These are phyloP conservation scores for Stichodactyla mertensii DNA, from an alignment of 64 coral and sea anemone genomes.

Conservation along the genomic window DNA sequence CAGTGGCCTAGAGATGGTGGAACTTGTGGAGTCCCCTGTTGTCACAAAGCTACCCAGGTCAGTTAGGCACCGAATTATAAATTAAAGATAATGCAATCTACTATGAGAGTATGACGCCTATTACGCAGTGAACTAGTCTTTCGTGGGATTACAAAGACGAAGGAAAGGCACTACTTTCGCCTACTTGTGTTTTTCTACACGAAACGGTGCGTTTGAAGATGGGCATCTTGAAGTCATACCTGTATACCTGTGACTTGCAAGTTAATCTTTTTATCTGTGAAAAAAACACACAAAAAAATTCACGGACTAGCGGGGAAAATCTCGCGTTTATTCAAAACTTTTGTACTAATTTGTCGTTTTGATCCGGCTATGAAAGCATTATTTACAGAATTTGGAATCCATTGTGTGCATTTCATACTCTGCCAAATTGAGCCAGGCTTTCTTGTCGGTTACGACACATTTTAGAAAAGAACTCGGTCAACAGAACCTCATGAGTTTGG, in stretches of 20 bases:
- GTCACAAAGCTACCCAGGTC: conserved; percentile 94
- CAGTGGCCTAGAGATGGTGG: conserved; percentile 94
- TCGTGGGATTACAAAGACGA: neutral
- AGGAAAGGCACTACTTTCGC: neutral
- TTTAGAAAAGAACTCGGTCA: neutral
- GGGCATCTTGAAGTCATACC: neutral
- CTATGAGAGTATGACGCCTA: neutral
- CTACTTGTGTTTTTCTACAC: neutral
- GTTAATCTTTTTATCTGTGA: neutral
- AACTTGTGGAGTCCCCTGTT: conserved; percentile 63
- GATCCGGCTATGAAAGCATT: neutral
- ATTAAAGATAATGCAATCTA: conserved; percentile 32
- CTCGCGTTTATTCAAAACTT: neutral
- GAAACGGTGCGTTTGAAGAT: neutral
- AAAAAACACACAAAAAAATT: neutral
- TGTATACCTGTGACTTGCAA: conserved; percentile 5
- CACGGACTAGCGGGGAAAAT: neutral
- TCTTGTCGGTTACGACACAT: neutral
- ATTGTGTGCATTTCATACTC: neutral
- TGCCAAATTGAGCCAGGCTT: neutral
- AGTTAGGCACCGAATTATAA: conserved; percentile 62
- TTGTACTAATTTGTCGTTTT: neutral
- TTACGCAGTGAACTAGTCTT: neutral
- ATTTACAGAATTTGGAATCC: neutral
- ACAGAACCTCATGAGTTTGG: neutral